Conservation (phyloP, 1,140 invertebrate genomes). For the Popillia japonica region DNA sequence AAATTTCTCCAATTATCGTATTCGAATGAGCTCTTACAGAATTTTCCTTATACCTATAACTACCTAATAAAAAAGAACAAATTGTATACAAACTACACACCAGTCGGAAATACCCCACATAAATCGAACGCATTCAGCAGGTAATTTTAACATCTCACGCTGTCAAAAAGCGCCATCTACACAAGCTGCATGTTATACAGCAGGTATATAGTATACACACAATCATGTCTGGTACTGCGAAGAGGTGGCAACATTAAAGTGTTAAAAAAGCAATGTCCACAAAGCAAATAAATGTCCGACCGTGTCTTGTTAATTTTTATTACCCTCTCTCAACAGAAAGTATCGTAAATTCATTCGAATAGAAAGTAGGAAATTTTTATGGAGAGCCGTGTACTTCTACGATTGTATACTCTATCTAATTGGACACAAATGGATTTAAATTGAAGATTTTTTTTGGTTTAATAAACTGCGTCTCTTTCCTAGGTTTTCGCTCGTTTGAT, state of each 20-base stretch:
- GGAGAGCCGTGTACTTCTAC: neutral
- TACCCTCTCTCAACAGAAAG: neutral
- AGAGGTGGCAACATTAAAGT: conserved; percentile 26
- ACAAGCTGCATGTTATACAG: neutral
- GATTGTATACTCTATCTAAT: conserved; percentile 10
- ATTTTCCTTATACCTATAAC: neutral
- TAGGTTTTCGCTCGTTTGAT: neutral
- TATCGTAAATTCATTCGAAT: conserved; percentile 10
- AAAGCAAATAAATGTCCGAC: conserved; percentile 22
- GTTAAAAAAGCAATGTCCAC: conserved; percentile 34
- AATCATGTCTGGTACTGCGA: neutral
- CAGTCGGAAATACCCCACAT: neutral
- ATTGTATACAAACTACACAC: conserved; percentile 8
- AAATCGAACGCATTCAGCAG: conserved; percentile 9
- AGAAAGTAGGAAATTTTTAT: conserved; percentile 32
- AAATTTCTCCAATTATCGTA: neutral
- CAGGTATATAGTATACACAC: neutral
- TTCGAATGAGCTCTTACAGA: neutral
- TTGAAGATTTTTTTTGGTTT: conserved; percentile 17
- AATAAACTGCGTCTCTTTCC: conserved; percentile 6
- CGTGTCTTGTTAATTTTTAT: conserved; percentile 34
- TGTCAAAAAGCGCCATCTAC: conserved; percentile 20
- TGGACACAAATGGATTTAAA: conserved; percentile 34
- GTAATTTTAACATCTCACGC: conserved; percentile 29
- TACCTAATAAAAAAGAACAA: conserved; percentile 23